phyloP scores from a whole-genome alignment of 2,113 vertebrate species.

The Dipodomys merriami region DNA sequence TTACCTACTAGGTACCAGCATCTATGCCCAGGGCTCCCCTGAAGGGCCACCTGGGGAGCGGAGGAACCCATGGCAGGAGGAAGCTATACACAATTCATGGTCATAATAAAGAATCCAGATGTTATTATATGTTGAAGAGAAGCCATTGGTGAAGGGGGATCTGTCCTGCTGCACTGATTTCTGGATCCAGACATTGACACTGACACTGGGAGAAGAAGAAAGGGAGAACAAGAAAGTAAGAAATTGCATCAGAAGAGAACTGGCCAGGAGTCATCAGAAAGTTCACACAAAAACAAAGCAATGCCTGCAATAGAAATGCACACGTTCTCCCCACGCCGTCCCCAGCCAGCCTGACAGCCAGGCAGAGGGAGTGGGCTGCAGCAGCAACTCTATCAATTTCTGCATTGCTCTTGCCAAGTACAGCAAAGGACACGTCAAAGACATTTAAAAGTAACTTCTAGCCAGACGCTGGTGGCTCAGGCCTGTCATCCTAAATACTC shows the following conservation, averaged over 20 bases:
- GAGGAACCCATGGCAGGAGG: background rate
- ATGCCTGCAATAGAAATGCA: background rate
- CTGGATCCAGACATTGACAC: no score
- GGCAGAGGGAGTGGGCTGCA: accelerated
- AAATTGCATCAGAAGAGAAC: background rate
- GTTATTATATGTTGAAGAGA: background rate
- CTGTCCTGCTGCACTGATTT: no score
- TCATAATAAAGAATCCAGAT: background rate
- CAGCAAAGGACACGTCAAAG: conserved; percentile 67
- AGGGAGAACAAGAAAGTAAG: background rate
- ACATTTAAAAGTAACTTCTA: conserved; percentile 17
- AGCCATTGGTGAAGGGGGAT: background rate
- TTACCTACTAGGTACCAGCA: background rate
- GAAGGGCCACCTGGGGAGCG: background rate
- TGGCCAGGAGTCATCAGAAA: accelerated
- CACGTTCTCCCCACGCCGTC: background rate
- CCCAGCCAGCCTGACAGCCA: background rate
- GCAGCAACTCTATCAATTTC: conserved; percentile 50
- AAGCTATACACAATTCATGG: background rate
- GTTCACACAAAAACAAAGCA: background rate
- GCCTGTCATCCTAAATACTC: no score
- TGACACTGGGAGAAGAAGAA: background rate
- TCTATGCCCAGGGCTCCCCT: background rate
- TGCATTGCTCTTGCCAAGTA: conserved; percentile 39
- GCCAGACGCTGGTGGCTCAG: no score